A percentile compares a stretch with the other conserved stretches of the same genome.
Evolutionary conservation across 2,888 invertebrate species (phyloP).

Genomic region (Balanococcus diminutus): DNA sequence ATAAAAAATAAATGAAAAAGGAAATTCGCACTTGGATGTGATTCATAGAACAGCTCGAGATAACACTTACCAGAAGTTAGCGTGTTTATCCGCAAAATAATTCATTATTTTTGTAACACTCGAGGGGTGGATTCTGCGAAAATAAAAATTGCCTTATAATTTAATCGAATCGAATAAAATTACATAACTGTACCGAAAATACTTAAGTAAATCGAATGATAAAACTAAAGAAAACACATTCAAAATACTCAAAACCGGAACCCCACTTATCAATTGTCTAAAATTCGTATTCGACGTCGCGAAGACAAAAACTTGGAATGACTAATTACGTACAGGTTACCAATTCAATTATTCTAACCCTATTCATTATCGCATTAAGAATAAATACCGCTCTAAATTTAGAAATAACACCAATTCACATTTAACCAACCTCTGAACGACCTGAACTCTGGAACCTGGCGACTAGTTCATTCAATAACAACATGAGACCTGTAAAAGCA

Average conservation of each 20-base stretch:
- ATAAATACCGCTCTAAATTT: neutral
- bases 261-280: neutral
- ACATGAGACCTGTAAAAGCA: neutral
- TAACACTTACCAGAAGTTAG: neutral
- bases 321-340: neutral
- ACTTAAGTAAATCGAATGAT: too few species aligned
- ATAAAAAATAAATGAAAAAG: neutral
- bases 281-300: neutral
- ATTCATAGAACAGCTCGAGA: neutral
- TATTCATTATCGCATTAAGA: neutral
- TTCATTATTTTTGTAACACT: neutral
- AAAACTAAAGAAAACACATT: neutral
- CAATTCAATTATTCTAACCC: neutral
- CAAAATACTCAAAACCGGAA: neutral
- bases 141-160: neutral
- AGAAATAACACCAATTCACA: slow-evolving; percentile 12
- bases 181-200: too few species aligned
- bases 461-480: neutral
- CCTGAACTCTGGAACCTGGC: slow-evolving; percentile 18
- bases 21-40: neutral
- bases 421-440: slow-evolving; percentile 20
- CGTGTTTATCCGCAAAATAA: neutral
- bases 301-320: neutral
- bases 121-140: neutral
- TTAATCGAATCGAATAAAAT: neutral